Evolutionary conservation across 92 coral and sea anemone genomes (phyloP), one percentile per base, ranked within the genome.

Genomic region (Heteractis magnifica): DNA sequence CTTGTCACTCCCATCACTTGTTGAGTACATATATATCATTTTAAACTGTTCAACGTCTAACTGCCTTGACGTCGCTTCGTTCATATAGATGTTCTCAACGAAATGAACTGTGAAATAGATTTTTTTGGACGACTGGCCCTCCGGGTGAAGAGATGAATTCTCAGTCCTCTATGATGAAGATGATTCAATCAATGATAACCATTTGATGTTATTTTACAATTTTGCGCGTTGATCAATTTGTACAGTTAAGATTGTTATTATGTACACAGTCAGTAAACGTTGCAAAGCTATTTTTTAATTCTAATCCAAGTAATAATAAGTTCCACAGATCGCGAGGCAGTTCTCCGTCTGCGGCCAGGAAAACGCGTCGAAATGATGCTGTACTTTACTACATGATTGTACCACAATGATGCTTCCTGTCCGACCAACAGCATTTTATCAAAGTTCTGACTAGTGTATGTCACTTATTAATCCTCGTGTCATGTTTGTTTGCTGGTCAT

Each of bases 401-500:
- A 34, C 44, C 44, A 34, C 3, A 34, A 34, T 34, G 44, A 34
- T 34, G 58, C 6, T 62, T 44, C 75, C 18, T 41, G 53, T 16
- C 56, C 56, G 44, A 49, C 9, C 64, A 64, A 79, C 83, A 6
- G 64, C 71, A 12, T 79, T 49, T 65, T 44, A 79, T 56, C 14
- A 12, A 8, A 53, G 9, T 53, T 53, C 13, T 8, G 58, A 20
- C 13, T 62, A 41, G 6, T 64, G 26, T 8, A 18, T 79, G 55
- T 41, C 65, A 71, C 51, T 48, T 49, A 49, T 34, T 34, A 79
- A 34, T 14, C 75, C 75, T 49, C 34, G 15, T 79, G 4, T 60
- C 52, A 48, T 60, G 26, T 60, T 79, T 79, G 83, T 79, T 79
- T 79, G 49, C 83, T 55, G 60, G 59, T 26, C 41, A 15, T 48